phyloP scores from a whole-genome alignment of 1,140 invertebrate genomes.

The Triops longicaudatus region DNA sequence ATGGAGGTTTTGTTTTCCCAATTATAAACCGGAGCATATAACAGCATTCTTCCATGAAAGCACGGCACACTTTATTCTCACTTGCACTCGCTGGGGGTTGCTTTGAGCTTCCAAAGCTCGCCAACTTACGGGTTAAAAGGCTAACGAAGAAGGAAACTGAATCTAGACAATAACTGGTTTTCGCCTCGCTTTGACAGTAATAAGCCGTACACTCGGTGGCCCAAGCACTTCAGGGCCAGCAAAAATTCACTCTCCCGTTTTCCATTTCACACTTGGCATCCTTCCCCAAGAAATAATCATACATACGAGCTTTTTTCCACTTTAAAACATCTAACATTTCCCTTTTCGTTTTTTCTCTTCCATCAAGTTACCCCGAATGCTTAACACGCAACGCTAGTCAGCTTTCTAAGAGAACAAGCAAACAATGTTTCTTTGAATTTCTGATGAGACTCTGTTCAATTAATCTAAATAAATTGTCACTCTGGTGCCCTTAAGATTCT shows the following conservation, averaged over 20 bases:
- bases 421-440: neutral
- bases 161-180: too few relatives aligned
- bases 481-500: neutral
- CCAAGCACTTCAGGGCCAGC: neutral
- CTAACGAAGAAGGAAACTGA: too few relatives aligned
- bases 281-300: neutral
- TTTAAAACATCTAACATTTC: neutral
- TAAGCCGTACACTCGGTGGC: neutral
- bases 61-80: too few relatives aligned
- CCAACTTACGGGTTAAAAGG: too few relatives aligned
- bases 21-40: too few relatives aligned
- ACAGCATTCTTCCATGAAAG: too few relatives aligned
- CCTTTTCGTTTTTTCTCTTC: neutral
- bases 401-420: neutral
- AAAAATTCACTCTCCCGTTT: neutral
- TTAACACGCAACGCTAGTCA: neutral
- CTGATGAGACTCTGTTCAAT: neutral
- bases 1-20: too few relatives aligned
- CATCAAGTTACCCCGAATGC: neutral
- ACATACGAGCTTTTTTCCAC: neutral
- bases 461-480: conserved; percentile 9
- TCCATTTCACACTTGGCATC: conserved; percentile 8
- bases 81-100: too few relatives aligned
- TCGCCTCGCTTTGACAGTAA: neutral
- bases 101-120: too few relatives aligned